Conservation (phyloP, 2,113 vertebrate species). For the Genyomyrus donnyi region DNA sequence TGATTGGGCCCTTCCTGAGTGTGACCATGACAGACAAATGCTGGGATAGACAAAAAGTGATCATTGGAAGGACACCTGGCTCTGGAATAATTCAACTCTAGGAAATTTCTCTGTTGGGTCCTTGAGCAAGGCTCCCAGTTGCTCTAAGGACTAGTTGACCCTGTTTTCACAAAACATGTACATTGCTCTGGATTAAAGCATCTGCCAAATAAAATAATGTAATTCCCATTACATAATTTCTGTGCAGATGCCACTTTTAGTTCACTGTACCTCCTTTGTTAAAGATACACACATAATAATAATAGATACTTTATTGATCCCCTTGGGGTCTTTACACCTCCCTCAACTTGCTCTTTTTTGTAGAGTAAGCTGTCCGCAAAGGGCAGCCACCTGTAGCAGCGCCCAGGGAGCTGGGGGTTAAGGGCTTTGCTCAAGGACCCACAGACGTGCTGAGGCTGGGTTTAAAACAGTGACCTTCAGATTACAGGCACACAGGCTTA, state of each 20-base stretch:
- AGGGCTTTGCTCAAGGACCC: too few species aligned
- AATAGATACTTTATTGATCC: too few species aligned
- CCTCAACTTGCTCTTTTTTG: too few species aligned
- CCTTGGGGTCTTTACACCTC: too few species aligned
- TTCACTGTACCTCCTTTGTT: background rate
- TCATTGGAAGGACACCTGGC: slow-evolving; percentile 23
- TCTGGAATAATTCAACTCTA: background rate
- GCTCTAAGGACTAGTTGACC: background rate
- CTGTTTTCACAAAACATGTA: background rate
- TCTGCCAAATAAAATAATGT: background rate
- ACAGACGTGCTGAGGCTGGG: too few species aligned
- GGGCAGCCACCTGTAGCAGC: too few species aligned
- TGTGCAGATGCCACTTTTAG: background rate
- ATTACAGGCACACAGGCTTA: too few species aligned
- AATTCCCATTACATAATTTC: background rate
- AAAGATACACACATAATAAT: background rate
- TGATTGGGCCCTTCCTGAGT: background rate
- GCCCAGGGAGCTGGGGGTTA: too few species aligned
- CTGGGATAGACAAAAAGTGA: slow-evolving; percentile 4
- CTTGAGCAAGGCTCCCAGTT: background rate
- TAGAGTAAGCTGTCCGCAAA: too few species aligned
- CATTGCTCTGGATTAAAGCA: background rate
- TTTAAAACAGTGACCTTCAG: too few species aligned
- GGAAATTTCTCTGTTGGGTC: background rate
- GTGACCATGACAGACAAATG: slow-evolving; percentile 4